Conservation (phyloP, 2,888 invertebrate genomes). For the Junonia oenone region DNA sequence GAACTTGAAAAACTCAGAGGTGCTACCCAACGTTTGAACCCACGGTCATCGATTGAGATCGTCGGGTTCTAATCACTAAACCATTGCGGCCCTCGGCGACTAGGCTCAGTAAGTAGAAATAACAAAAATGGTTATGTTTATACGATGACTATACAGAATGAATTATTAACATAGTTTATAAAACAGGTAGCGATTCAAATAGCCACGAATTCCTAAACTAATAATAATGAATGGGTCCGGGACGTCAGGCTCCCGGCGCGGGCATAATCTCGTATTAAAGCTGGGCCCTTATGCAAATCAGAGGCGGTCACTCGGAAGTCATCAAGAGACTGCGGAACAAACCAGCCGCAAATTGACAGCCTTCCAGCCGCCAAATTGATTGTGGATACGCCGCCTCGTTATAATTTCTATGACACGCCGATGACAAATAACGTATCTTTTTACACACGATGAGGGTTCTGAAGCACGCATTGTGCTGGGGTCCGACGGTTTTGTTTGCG, state of each 20-base stretch:
- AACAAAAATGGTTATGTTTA: not conserved
- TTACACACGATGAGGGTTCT: constrained; percentile 4
- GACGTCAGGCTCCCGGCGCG: constrained; percentile 56
- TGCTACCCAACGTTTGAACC: no score
- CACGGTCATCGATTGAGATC: no score
- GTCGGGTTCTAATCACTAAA: no score
- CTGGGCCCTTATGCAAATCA: constrained; percentile 73
- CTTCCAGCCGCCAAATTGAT: constrained; percentile 61
- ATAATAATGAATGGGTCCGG: constrained; percentile 58
- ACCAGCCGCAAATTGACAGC: constrained; percentile 60
- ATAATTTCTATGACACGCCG: constrained; percentile 34
- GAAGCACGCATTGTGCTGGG: not conserved
- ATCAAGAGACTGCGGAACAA: constrained; percentile 44
- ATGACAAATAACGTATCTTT: constrained; percentile 32
- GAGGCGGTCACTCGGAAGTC: constrained; percentile 75
- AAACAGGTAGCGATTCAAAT: not conserved
- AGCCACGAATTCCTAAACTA: constrained; percentile 44
- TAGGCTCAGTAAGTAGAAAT: no score
- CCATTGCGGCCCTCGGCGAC: no score
- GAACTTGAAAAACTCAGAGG: no score
- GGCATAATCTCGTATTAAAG: constrained; percentile 74
- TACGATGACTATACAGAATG: not conserved
- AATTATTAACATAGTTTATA: not conserved
- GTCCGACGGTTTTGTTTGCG: not conserved
- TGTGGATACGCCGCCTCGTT: constrained; percentile 50